These are phyloP conservation scores for Xestoiulus laeticollis DNA, from an alignment of 2,888 invertebrate genomes.

Conservation along the genomic window DNA sequence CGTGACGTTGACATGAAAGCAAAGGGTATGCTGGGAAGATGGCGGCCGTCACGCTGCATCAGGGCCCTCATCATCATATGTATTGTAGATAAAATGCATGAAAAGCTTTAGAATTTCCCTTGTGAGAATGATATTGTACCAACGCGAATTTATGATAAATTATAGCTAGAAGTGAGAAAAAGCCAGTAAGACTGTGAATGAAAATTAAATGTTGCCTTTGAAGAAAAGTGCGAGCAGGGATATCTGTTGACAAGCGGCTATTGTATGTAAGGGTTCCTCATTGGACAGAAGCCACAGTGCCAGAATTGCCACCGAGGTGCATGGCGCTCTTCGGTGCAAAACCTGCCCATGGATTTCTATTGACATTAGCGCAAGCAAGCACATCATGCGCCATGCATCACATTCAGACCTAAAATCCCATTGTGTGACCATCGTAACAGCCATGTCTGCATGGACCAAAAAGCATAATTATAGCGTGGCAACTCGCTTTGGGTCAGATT, in stretches of 20 bases:
- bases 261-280: not conserved
- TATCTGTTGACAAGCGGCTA: slow-evolving; percentile 48
- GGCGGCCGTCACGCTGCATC: slow-evolving; percentile 54
- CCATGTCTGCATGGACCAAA: slow-evolving; percentile 50
- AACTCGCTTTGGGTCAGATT: slow-evolving; percentile 16
- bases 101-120: slow-evolving; percentile 51
- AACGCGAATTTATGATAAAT: slow-evolving; percentile 51
- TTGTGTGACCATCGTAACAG: slow-evolving; percentile 39
- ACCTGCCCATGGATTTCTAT: slow-evolving; percentile 37
- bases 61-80: slow-evolving; percentile 52
- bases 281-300: slow-evolving; percentile 22
- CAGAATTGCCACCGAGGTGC: slow-evolving; percentile 27
- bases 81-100: slow-evolving; percentile 53
- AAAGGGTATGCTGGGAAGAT: slow-evolving; percentile 52
- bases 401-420: slow-evolving; percentile 15
- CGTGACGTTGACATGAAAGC: slow-evolving; percentile 52
- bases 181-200: slow-evolving; percentile 49
- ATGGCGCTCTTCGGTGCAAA: not conserved
- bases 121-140: slow-evolving; percentile 52
- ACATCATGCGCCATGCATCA: not conserved
- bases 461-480: slow-evolving; percentile 46
- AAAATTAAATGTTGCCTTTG: slow-evolving; percentile 50
- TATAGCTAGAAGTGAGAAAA: slow-evolving; percentile 47
- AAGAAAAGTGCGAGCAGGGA: slow-evolving; percentile 46
- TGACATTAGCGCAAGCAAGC: not conserved